Base-by-base conservation (phyloP, 2,888 invertebrate genomes). In the Fabriciana adippe region DNA sequence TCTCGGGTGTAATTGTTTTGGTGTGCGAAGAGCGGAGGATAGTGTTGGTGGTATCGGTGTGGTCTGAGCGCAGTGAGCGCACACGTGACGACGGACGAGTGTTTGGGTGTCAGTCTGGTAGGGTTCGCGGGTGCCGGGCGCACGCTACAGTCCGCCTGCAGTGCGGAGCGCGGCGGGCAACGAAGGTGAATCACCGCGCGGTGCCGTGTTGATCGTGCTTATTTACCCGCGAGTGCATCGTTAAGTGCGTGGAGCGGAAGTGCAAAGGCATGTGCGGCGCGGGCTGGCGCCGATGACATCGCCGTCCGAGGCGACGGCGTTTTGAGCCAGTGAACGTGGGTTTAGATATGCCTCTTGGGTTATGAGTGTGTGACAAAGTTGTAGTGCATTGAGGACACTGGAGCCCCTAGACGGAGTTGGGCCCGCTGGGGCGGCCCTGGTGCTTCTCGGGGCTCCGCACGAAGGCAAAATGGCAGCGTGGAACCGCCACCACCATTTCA, bases 401-500 rank as follows among this genome's bases (percentile, higher is more conserved):
- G 94, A 94, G 94, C 93, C 94, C 92, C 92, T 92, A 93, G 93
- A 93, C 93, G 92, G 92, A 91, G 92, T 92, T 89, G 92, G 92
- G 92, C 92, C 93, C 93, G 93, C 93, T 87, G 92, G 92, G 92
- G 93, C 92, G 92, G 93, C 92, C 92, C 91, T 92, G 81, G 93
- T 91, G 90, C 92, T 92, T 90, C 93, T 92, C 87, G 93, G 93
- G 93, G 92, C 93, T 92, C 92, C 93, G 82, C 92, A 92, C 92
- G 90, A 91, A 91, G 93, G 93, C 93, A 94, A 94, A 90, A 94
- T 94, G 94, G 95, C 95, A 84, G 93, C 93, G 93, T 95, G 95
- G 95, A 95, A 95, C 87, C 95, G 95, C 91, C 95, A 95, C 93
- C 95, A 95, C 90, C 95, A 95, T 89, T 94, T 95, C 89, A 92